Percentiles rank a stretch among this genome's conserved stretches.
phyloP scores from a whole-genome alignment of 2,888 invertebrate species.

The Hypercompe scribonia region DNA sequence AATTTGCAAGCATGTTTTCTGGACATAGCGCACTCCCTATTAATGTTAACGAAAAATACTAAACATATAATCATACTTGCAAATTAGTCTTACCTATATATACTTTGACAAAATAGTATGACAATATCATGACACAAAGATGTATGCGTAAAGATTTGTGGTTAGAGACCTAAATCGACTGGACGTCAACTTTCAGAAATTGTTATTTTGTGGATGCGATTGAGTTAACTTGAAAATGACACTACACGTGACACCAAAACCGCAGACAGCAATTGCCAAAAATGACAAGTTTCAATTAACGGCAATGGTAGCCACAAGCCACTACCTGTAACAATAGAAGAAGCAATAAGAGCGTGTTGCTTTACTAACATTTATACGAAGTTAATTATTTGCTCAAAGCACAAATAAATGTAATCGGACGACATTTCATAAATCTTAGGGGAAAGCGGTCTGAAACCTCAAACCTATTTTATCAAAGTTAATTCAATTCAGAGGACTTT shows the following conservation, averaged over 20 bases:
- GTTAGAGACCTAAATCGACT: neutral
- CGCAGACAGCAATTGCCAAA: neutral
- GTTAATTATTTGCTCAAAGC: neutral
- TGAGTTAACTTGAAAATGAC: neutral
- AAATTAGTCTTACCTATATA: no score
- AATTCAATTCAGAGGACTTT: slow-evolving; percentile 79
- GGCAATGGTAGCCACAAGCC: neutral
- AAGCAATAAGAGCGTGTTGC: neutral
- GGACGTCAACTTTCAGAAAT: neutral
- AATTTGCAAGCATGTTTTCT: no score
- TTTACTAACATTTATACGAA: neutral
- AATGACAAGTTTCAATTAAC: neutral
- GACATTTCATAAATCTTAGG: slow-evolving; percentile 22
- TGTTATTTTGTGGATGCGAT: neutral
- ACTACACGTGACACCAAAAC: neutral
- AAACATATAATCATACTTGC: no score
- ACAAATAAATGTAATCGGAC: neutral
- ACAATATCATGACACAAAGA: neutral
- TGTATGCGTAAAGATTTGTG: no score
- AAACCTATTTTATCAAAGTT: slow-evolving; percentile 52
- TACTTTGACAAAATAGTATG: no score
- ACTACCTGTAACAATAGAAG: neutral
- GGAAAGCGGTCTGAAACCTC: slow-evolving; percentile 46
- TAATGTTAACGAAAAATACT: no score
- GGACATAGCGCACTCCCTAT: no score